phyloP scores from a whole-genome alignment of 2,888 invertebrate genomes.

The Phoronis australis region DNA sequence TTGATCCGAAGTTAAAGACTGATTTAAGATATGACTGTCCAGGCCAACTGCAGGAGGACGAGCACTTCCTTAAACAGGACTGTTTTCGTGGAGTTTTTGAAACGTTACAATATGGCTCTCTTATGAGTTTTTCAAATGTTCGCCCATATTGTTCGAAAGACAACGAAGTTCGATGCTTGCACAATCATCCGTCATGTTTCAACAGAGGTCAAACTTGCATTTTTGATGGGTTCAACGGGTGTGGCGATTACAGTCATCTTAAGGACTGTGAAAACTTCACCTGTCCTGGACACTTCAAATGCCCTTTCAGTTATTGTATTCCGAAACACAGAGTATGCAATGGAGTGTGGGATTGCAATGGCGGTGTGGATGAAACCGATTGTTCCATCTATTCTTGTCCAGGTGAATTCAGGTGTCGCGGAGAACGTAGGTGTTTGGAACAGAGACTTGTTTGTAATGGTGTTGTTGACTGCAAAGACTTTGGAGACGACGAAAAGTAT shows the following conservation, averaged over 20 bases:
- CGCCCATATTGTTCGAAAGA: too few relatives aligned
- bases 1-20: too few relatives aligned
- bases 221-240: neutral
- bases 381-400: neutral
- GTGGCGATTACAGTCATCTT: neutral
- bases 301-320: neutral
- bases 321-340: neutral
- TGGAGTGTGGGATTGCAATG: neutral
- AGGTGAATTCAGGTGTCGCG: neutral
- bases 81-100: too few relatives aligned
- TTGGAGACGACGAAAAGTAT: neutral
- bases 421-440: neutral
- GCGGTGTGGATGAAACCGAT: neutral
- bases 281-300: slow-evolving; percentile 2
- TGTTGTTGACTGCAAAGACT: neutral
- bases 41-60: too few relatives aligned
- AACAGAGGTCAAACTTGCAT: neutral
- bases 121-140: too few relatives aligned
- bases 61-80: too few relatives aligned
- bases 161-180: too few relatives aligned
- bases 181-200: too few relatives aligned
- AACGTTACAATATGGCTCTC: too few relatives aligned
- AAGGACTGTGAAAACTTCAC: neutral
- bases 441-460: slow-evolving; percentile 2
- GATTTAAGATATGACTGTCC: too few relatives aligned